phyloP scores from a whole-genome alignment of 1,140 invertebrate species.

The Platyscapa corneri region DNA sequence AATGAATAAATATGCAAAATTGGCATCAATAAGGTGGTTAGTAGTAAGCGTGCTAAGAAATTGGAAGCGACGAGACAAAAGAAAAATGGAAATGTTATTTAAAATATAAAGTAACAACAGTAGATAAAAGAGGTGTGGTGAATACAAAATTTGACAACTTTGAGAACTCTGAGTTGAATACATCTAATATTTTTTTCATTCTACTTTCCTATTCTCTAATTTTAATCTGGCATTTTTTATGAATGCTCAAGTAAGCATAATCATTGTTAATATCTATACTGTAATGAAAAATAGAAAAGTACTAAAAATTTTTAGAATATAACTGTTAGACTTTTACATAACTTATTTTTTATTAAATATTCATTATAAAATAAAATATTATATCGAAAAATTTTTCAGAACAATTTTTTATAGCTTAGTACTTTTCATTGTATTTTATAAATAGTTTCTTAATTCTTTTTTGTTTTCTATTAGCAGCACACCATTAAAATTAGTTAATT shows the following conservation, averaged over 20 bases:
- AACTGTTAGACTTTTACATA: too few relatives aligned
- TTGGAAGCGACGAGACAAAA: neutral
- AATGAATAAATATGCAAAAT: constrained; percentile 53
- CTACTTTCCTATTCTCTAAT: constrained; percentile 40
- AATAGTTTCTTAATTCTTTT: too few relatives aligned
- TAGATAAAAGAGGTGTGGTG: neutral
- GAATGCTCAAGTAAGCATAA: neutral
- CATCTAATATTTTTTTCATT: constrained; percentile 67
- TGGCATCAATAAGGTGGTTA: neutral
- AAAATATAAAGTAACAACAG: constrained; percentile 6
- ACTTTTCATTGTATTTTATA: too few relatives aligned
- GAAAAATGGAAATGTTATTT: neutral
- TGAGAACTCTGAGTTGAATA: constrained; percentile 69
- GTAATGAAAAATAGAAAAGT: too few relatives aligned
- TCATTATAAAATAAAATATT: too few relatives aligned
- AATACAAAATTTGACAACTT: constrained; percentile 69
- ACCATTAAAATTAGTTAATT: too few relatives aligned
- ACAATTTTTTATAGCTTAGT: too few relatives aligned
- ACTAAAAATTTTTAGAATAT: too few relatives aligned
- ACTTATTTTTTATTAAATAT: too few relatives aligned
- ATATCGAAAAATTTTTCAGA: too few relatives aligned
- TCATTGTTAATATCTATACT: too few relatives aligned
- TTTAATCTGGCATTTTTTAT: neutral
- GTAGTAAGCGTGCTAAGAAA: neutral
- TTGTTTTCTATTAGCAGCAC: too few relatives aligned